Base-by-base conservation (phyloP, 2,113 vertebrate species). In the Gulo gulo region DNA sequence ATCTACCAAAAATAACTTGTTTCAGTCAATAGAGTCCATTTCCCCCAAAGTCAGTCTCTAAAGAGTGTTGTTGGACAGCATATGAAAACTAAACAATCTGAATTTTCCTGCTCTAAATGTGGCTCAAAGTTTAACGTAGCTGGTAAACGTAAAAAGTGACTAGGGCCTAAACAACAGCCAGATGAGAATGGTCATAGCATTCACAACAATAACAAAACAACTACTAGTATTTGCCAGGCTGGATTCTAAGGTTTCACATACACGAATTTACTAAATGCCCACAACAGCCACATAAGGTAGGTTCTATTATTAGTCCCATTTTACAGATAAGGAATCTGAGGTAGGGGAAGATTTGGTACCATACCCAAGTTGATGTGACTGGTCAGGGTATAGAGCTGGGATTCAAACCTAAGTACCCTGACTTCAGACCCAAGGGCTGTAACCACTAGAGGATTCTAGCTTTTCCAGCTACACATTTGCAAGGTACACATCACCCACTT, bases 231-330 rank as follows among this genome's bases (percentile, higher is more conserved):
- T 47, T 47, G 12, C 14, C 61, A 84, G 52, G 16, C 7, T 83
- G 36, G 71, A 13, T 89, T 88, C 24, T 61, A 88, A 69, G 15
- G 31, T 45, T 79, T 96, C 69, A 84, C 20, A 67, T n/a, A 71
- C 36, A 84, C 6, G 5, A 96, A 96, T 88, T 96, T 65, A 93
- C 42, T 39, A 90, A 86, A 86, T 90, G 92, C 34, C 94, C 16
- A 76, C 16, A 67, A 84, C 20, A 71, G 24, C 14, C 26, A 55
- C 69, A 76, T 20, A 42, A 59, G 4, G 6, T 59, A 59, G 12
- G 55, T 76, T 14, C 21, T 15, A 92, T 86, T 69, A 79, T 82
- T 57, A 69, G 18, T 23, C 24, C 23, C 34, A 79, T 91, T 89
- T 93, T 83, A 90, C 7, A 57, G 45, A 73, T 45, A 26, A 67